A percentile compares a stretch with the other conserved stretches of the same genome.
Evolutionary conservation across 1,140 invertebrate genomes (phyloP).

Genomic region (Venturia canescens): DNA sequence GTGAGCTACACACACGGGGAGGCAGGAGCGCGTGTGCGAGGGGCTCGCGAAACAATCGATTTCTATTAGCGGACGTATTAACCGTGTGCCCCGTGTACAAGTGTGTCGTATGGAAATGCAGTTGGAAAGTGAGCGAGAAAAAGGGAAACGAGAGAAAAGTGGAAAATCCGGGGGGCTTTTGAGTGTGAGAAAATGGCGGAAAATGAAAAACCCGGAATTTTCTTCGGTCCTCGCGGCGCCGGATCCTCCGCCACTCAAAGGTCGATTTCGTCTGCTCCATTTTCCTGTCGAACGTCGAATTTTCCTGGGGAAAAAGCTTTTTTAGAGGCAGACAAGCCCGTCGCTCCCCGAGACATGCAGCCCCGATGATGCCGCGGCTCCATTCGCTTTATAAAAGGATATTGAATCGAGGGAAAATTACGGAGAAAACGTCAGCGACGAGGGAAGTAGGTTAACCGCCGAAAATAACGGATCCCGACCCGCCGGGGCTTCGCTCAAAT

Average conservation of each 20-base stretch:
- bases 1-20: background rate
- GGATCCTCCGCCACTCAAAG: constrained; percentile 73
- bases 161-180: too few relatives aligned
- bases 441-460: constrained; percentile 71
- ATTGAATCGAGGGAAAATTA: too few relatives aligned
- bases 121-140: background rate
- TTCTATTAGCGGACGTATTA: constrained; percentile 28
- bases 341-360: too few relatives aligned
- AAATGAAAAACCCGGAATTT: background rate
- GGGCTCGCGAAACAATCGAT: constrained; percentile 24
- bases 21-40: background rate
- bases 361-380: too few relatives aligned
- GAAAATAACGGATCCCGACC: constrained; percentile 72
- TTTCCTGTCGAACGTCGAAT: constrained; percentile 74
- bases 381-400: too few relatives aligned
- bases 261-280: constrained; percentile 72
- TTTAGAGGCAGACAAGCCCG: too few relatives aligned
- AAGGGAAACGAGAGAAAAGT: background rate
- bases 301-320: constrained; percentile 70
- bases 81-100: constrained; percentile 32
- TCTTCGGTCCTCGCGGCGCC: constrained; percentile 61
- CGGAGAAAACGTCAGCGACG: background rate
- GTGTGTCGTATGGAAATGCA: background rate
- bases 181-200: too few relatives aligned
- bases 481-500: too few relatives aligned